Evolutionary conservation across 1,140 invertebrate species (phyloP).

Genomic region (Drosophila chauvacae): DNA sequence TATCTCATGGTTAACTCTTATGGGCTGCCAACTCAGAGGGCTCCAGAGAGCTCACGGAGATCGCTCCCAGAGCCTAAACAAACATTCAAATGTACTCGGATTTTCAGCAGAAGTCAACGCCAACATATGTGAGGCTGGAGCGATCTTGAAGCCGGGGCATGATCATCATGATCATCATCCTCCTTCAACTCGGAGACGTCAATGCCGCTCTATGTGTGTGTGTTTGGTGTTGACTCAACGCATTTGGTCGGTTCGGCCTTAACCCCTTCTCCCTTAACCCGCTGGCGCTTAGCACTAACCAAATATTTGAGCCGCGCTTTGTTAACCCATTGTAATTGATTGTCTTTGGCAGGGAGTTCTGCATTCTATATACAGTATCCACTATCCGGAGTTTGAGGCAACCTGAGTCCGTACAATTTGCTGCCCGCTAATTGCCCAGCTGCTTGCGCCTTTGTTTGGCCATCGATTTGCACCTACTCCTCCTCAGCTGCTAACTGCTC

Average conservation of each 20-base stretch:
- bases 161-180: slow-evolving; percentile 23
- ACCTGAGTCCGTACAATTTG: slow-evolving; percentile 32
- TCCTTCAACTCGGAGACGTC: slow-evolving; percentile 76
- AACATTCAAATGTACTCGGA: slow-evolving; percentile 74
- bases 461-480: slow-evolving; percentile 60
- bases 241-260: slow-evolving; percentile 53
- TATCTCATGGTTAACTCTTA: slow-evolving; percentile 31
- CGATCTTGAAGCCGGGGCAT: slow-evolving; percentile 16
- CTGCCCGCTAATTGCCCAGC: slow-evolving; percentile 67
- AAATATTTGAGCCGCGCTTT: slow-evolving; percentile 65
- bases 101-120: slow-evolving; percentile 82
- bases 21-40: slow-evolving; percentile 35
- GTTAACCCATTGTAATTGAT: slow-evolving; percentile 74
- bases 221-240: slow-evolving; percentile 76
- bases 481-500: slow-evolving; percentile 70
- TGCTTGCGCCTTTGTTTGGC: slow-evolving; percentile 76
- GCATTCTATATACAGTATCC: not conserved
- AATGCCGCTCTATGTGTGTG: slow-evolving; percentile 63
- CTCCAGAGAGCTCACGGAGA: slow-evolving; percentile 10
- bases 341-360: slow-evolving; percentile 44
- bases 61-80: slow-evolving; percentile 68
- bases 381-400: not conserved
- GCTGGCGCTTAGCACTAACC: slow-evolving; percentile 62
- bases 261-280: not conserved
- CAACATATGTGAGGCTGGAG: slow-evolving; percentile 52